Evolutionary conservation across 2,797 vertebrate species (phyloP).

Genomic region (Petrocephalus sullivani): DNA sequence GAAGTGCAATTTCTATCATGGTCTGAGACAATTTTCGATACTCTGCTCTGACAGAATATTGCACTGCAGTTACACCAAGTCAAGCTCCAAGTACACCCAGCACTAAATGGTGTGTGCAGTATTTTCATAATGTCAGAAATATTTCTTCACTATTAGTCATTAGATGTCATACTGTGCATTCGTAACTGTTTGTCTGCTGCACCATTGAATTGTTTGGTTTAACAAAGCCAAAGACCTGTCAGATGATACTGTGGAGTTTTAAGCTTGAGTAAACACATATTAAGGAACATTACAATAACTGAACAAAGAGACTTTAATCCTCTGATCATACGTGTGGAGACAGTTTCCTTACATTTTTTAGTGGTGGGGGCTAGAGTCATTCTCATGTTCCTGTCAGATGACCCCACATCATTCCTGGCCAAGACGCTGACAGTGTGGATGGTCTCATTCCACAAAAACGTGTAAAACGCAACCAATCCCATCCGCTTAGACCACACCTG

Average conservation of each 20-base stretch:
- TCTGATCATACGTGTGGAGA: not conserved
- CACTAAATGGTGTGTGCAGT: not conserved
- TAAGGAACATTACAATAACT: no score
- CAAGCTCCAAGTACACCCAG: not conserved
- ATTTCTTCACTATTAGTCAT: not conserved
- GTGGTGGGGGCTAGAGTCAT: conserved; percentile 56
- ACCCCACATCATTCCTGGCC: conserved; percentile 64
- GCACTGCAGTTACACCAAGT: not conserved
- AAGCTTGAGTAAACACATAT: no score
- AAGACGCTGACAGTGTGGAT: conserved; percentile 54
- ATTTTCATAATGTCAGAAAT: not conserved
- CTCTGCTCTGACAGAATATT: not conserved
- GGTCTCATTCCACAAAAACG: conserved; percentile 51
- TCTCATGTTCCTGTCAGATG: conserved; percentile 59
- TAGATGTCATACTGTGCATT: not conserved
- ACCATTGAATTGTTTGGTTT: no score
- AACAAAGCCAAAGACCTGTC: no score
- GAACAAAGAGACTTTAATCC: no score
- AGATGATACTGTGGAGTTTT: no score
- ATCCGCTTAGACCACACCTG: conserved; percentile 48
- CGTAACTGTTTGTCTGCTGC: not conserved
- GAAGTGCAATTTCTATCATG: not conserved
- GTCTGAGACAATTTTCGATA: not conserved
- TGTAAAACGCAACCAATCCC: conserved; percentile 48
- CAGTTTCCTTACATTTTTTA: conserved; percentile 10